Conservation (phyloP, 2,888 invertebrate genomes). For the Electrophaes corylata region DNA sequence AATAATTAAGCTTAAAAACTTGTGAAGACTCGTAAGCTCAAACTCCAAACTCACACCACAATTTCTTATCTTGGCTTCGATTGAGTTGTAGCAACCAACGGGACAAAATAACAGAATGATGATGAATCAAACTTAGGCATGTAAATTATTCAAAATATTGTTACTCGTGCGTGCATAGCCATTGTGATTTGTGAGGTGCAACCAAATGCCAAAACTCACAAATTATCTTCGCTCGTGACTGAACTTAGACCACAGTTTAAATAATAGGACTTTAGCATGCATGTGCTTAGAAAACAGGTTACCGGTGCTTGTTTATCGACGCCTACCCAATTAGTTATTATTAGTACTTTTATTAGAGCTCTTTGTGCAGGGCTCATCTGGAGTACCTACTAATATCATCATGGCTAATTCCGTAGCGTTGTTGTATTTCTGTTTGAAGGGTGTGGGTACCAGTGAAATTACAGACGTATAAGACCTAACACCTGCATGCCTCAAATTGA, state of each 20-base stretch:
- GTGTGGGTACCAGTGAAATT: no score
- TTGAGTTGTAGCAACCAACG: not conserved
- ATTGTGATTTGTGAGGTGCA: slow-evolving; percentile 38
- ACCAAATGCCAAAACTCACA: slow-evolving; percentile 75
- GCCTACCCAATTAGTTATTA: not conserved
- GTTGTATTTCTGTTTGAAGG: no score
- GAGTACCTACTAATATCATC: no score
- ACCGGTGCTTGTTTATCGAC: not conserved
- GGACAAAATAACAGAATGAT: not conserved
- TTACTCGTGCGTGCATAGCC: slow-evolving; percentile 43
- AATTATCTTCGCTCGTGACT: slow-evolving; percentile 77
- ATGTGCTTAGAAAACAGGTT: slow-evolving; percentile 4
- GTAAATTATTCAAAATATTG: slow-evolving; percentile 16
- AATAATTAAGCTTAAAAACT: no score
- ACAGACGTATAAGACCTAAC: no score
- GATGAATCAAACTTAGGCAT: slow-evolving; percentile 8
- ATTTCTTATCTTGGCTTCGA: no score
- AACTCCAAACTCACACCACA: no score
- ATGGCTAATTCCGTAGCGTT: no score
- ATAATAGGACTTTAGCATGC: slow-evolving; percentile 3
- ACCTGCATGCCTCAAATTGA: no score
- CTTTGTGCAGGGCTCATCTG: no score
- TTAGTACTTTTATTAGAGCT: no score
- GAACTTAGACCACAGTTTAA: slow-evolving; percentile 54
- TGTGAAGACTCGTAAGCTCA: no score